Conservation (phyloP, 37 sponge, comb jelly and placozoan species). For the Diacarnus erythraeanus region DNA sequence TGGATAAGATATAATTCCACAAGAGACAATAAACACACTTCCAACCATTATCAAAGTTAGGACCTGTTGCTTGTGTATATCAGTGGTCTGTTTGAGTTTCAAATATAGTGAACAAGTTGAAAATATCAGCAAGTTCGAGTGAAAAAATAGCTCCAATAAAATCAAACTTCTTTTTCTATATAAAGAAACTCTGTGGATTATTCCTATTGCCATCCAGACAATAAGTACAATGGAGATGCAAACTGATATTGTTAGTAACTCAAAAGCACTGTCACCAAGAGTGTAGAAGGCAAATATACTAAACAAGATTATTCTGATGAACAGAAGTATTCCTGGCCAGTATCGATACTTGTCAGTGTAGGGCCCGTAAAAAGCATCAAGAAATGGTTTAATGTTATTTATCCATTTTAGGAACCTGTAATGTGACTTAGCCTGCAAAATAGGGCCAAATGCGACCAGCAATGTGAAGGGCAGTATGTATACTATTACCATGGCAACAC, state of each 20-base stretch:
- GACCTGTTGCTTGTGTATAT: not conserved
- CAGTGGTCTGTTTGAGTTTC: not conserved
- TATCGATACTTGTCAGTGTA: not conserved
- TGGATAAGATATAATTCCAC: not conserved
- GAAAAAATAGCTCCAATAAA: not conserved
- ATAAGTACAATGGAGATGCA: not conserved
- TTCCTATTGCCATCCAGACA: not conserved
- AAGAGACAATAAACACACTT: not conserved
- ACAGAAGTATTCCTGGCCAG: slow-evolving; percentile 22
- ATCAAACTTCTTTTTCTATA: not conserved
- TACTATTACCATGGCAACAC: not conserved
- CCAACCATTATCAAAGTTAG: not conserved
- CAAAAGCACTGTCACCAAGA: not conserved
- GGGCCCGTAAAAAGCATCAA: slow-evolving; percentile 26
- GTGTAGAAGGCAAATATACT: not conserved
- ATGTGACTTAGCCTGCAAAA: not conserved
- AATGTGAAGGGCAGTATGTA: slow-evolving; percentile 1
- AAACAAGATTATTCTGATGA: slow-evolving; percentile 2
- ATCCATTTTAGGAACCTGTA: slow-evolving; percentile 7
- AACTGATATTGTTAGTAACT: not conserved
- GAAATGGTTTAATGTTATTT: slow-evolving; percentile 14
- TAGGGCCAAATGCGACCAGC: not conserved
- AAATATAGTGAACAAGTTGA: not conserved
- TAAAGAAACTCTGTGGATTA: too few species aligned
- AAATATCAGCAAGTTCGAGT: not conserved